Conservation (phyloP, 2,888 invertebrate genomes). For the Sycophila texana region DNA sequence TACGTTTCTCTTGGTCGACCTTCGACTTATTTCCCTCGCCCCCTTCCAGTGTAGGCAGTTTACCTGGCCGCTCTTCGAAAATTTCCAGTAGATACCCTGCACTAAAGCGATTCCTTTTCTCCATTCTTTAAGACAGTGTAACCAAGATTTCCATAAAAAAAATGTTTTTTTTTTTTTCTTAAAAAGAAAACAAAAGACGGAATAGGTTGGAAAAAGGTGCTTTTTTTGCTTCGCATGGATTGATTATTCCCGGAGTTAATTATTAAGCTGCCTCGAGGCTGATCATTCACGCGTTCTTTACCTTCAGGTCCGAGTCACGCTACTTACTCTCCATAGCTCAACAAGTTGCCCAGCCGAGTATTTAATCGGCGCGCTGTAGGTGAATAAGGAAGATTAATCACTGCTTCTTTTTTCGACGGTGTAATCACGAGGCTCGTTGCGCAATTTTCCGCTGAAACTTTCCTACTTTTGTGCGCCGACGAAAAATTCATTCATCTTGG, state of each 20-base stretch:
- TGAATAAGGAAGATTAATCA: conserved; percentile 20
- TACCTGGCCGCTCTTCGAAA: conserved; percentile 37
- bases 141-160: neutral
- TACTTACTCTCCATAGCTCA: conserved; percentile 14
- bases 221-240: neutral
- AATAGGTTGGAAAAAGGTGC: neutral
- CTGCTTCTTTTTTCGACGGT: conserved; percentile 6
- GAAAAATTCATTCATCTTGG: no score
- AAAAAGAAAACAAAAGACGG: neutral
- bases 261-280: neutral
- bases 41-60: conserved; percentile 5
- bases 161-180: neutral
- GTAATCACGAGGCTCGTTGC: conserved; percentile 25
- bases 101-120: no score
- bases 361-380: neutral
- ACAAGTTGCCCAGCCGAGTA: conserved; percentile 24
- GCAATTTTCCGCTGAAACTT: conserved; percentile 7
- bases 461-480: no score
- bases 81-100: conserved; percentile 18
- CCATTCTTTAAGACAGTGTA: neutral
- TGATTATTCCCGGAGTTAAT: conserved; percentile 29
- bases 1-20: conserved; percentile 22
- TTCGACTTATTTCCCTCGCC: conserved; percentile 3
- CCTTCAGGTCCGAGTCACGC: neutral
- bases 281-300: conserved; percentile 3